These are phyloP conservation scores for Orchesella cincta DNA, from an alignment of 1,140 invertebrate species.

Conservation along the genomic window DNA sequence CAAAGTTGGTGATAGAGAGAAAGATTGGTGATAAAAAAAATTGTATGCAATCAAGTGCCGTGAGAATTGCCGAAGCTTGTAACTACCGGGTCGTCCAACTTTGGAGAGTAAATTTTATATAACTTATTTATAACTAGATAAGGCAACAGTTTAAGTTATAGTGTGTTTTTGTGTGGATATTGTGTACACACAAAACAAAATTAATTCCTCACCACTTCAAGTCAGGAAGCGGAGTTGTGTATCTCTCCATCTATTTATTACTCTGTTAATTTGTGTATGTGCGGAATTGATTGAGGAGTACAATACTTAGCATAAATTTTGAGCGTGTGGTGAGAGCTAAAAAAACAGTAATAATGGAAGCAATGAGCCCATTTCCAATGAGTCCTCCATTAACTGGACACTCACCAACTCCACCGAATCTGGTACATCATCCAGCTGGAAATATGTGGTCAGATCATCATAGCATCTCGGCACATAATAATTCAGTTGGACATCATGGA, in stretches of 20 bases:
- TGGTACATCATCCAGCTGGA: slow-evolving; percentile 47
- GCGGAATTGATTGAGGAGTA: background rate
- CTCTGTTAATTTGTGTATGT: too few relatives aligned
- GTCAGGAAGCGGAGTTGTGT: background rate
- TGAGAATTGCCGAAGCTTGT: background rate
- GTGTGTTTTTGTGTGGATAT: too few relatives aligned
- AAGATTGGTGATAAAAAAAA: background rate
- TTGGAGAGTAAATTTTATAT: background rate
- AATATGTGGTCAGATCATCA: slow-evolving; percentile 48
- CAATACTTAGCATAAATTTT: slow-evolving; percentile 10
- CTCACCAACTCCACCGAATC: slow-evolving; percentile 48
- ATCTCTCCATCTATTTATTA: too few relatives aligned
- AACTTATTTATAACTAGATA: too few relatives aligned
- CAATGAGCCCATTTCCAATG: slow-evolving; percentile 73
- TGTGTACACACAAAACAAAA: too few relatives aligned
- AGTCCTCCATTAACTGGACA: slow-evolving; percentile 59
- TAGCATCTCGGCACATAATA: slow-evolving; percentile 37
- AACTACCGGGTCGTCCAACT: slow-evolving; percentile 1
- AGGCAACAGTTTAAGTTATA: too few relatives aligned
- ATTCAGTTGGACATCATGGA: slow-evolving; percentile 44
- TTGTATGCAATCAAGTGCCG: slow-evolving; percentile 11
- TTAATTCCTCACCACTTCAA: too few relatives aligned
- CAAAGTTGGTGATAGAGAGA: background rate
- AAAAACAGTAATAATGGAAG: slow-evolving; percentile 35
- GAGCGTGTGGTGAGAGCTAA: background rate